These are phyloP conservation scores for Oreochromis niloticus DNA, from an alignment of 2,113 vertebrate genomes.

Conservation along the genomic window DNA sequence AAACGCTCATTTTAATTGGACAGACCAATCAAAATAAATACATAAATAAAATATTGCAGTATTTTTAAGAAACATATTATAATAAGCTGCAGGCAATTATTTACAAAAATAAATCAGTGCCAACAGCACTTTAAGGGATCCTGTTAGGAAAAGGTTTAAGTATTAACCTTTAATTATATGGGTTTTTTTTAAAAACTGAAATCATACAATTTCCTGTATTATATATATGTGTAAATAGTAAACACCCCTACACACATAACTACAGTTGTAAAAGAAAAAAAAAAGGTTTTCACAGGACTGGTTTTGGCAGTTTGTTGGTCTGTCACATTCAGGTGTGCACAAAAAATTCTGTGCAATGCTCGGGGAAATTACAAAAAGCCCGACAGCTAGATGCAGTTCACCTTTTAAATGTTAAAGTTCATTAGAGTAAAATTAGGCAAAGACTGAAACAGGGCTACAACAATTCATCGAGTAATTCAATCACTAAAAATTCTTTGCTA, in stretches of 20 bases:
- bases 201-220: neutral
- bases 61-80: neutral
- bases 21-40: neutral
- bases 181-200: neutral
- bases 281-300: neutral
- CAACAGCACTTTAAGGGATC: neutral
- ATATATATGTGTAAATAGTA: neutral
- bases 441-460: accelerated
- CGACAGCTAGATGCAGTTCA: neutral
- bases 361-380: neutral
- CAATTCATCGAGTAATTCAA: neutral
- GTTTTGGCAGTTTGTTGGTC: neutral
- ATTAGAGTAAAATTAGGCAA: neutral
- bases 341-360: neutral
- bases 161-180: neutral
- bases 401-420: neutral
- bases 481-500: neutral
- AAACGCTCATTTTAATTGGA: neutral
- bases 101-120: neutral
- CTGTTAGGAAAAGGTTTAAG: neutral
- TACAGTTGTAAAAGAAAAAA: neutral
- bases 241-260: neutral
- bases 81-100: accelerated
- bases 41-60: neutral
- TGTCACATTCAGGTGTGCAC: neutral